Evolutionary conservation across 2,888 invertebrate genomes (phyloP), one percentile per base, ranked within the genome.

Genomic region (Amblyteles armatorius): DNA sequence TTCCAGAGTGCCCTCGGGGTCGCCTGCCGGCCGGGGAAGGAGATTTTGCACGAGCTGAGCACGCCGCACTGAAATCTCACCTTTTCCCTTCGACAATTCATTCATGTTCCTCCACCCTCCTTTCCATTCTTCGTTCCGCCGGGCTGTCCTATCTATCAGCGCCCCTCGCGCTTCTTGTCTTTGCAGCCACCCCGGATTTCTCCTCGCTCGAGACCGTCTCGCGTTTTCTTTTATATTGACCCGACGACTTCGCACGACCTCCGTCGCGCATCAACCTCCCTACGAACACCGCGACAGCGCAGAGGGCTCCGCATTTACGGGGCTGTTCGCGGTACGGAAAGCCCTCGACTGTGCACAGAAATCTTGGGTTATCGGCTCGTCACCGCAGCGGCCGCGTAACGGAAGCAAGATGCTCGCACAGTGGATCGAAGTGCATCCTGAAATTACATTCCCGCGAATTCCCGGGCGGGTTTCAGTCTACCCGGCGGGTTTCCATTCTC

Each of bases 361-460:
- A 77, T 74, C 57, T 76, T 84, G 76, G 87, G 83, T 84, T 87
- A 86, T 69, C 77, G 88, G 84, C 84, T 87, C 86, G 87, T 88
- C 86, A 84, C 87, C 87, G 79, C 77, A 63, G 82, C 63, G 81
- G 81, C 83, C 83, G 88, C 72, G 80, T 65, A 74, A 78, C 55
- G 11, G 13, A 69, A 69, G 40, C 57, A 48, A 68, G 79, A 71
- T 48, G 48, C 52, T 63, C 19, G n/a, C 65, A 50, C 11, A 13
- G 71, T 40, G 65, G 86, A 83, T 89, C 89, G 88, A 88, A 90
- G 86, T 84, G 86, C 86, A 87, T 84, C 85, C 84, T 78, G 88
- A 91, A 91, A 91, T 89, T 89, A 88, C 89, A 90, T 90, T 91
- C 88, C 89, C 87, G 73, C 83, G 81, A 83, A 86, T 86, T 89